A percentile compares a stretch with the other conserved stretches of the same genome.
phyloP scores from a whole-genome alignment of 1,140 invertebrate genomes.

The Plectus sambesii region DNA sequence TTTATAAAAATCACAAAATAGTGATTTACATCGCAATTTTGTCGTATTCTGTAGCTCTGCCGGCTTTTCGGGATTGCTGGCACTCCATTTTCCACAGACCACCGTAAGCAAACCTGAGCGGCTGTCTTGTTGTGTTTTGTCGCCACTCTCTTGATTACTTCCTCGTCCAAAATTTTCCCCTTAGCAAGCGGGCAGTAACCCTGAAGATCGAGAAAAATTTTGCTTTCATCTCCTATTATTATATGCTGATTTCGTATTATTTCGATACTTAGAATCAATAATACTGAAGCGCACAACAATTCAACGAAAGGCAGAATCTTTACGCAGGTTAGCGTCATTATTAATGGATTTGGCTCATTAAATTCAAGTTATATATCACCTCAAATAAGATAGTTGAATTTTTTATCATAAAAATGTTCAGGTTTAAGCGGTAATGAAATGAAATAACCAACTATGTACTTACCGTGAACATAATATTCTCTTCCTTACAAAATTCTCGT shows the following conservation, averaged over 20 bases:
- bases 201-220: conserved; percentile 29
- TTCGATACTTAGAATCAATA: no score
- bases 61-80: conserved; percentile 48
- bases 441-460: conserved; percentile 16
- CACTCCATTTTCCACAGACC: conserved; percentile 46
- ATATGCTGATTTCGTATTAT: not conserved
- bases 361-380: no score
- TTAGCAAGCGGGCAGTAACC: conserved; percentile 50
- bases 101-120: conserved; percentile 47
- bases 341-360: no score
- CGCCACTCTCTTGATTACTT: conserved; percentile 33
- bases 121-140: conserved; percentile 33
- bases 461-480: conserved; percentile 47
- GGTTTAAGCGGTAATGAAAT: not conserved
- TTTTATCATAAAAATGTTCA: no score
- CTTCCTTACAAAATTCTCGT: conserved; percentile 40
- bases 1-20: conserved; percentile 11
- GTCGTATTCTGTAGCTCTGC: conserved; percentile 36
- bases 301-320: no score
- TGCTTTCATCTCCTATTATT: conserved; percentile 1
- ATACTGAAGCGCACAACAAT: no score
- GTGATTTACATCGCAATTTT: conserved; percentile 42
- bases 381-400: no score
- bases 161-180: conserved; percentile 41
- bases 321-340: no score